These are phyloP conservation scores for Eptatretus atami DNA, from an alignment of 2,797 vertebrate species.

Conservation along the genomic window DNA sequence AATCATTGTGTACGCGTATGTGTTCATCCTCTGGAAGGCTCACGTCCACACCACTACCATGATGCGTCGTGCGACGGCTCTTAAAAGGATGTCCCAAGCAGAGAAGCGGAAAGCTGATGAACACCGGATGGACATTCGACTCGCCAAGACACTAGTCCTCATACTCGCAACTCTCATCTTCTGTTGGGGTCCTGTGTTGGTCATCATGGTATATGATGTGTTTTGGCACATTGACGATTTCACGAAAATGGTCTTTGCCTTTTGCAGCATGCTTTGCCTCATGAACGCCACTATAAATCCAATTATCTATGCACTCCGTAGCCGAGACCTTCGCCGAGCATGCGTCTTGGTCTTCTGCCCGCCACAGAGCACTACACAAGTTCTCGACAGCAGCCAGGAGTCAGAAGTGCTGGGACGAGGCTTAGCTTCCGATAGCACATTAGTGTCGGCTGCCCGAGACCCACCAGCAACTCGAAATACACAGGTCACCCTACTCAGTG, in stretches of 20 bases:
- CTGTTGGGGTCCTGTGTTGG: slow-evolving; percentile 86
- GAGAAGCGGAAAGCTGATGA: slow-evolving; percentile 92
- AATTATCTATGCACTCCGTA: slow-evolving; percentile 90
- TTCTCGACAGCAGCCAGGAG: slow-evolving; percentile 87
- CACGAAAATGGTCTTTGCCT: slow-evolving; percentile 87
- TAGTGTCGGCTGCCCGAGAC: too few species aligned
- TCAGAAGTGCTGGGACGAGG: slow-evolving; percentile 41
- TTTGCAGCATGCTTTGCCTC: slow-evolving; percentile 92
- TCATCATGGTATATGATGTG: slow-evolving; percentile 95
- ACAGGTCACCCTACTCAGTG: too few species aligned
- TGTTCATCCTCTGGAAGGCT: slow-evolving; percentile 97
- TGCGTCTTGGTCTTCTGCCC: slow-evolving; percentile 66
- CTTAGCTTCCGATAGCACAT: too few species aligned
- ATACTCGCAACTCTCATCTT: slow-evolving; percentile 87
- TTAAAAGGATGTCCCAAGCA: slow-evolving; percentile 62
- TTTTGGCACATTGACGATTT: slow-evolving; percentile 94
- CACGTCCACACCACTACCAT: slow-evolving; percentile 84
- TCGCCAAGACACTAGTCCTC: slow-evolving; percentile 94
- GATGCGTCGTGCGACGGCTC: slow-evolving; percentile 82
- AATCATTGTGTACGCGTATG: slow-evolving; percentile 94
- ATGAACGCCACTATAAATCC: slow-evolving; percentile 97
- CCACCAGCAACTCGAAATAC: too few species aligned
- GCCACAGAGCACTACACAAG: slow-evolving; percentile 45
- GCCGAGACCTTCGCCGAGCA: slow-evolving; percentile 78
- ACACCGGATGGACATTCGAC: slow-evolving; percentile 86